A percentile compares a stretch with the other conserved stretches of the same genome.
Evolutionary conservation across 1,140 invertebrate genomes (phyloP).

Genomic region (Piezodorus guildinii): DNA sequence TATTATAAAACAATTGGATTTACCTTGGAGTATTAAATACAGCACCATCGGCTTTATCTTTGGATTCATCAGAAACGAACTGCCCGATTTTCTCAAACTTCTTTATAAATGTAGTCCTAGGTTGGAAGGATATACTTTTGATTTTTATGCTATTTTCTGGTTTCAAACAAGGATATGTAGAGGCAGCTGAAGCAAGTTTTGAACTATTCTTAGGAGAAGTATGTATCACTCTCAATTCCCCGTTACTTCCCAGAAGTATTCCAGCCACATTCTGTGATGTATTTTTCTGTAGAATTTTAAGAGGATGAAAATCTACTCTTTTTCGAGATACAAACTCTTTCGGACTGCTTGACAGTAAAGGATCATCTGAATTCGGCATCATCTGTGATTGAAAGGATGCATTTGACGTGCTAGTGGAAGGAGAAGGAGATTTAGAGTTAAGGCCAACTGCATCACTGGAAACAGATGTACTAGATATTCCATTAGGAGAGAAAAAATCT

Average conservation of each 20-base stretch:
- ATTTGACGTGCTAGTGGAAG: slow-evolving; percentile 42
- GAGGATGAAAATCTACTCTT: slow-evolving; percentile 50
- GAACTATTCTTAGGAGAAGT: slow-evolving; percentile 32
- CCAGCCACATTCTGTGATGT: slow-evolving; percentile 41
- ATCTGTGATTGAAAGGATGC: slow-evolving; percentile 53
- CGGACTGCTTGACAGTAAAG: slow-evolving; percentile 64
- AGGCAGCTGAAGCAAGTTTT: slow-evolving; percentile 22
- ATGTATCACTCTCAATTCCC: slow-evolving; percentile 51
- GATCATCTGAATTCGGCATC: slow-evolving; percentile 77
- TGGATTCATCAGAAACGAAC: slow-evolving; percentile 36
- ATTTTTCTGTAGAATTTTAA: slow-evolving; percentile 47
- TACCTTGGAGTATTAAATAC: slow-evolving; percentile 62
- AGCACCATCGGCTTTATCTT: slow-evolving; percentile 48
- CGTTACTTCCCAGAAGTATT: slow-evolving; percentile 49
- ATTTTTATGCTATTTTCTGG: slow-evolving; percentile 18
- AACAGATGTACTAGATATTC: slow-evolving; percentile 57
- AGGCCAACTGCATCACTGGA: slow-evolving; percentile 46
- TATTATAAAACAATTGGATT: slow-evolving; percentile 22
- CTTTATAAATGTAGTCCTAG: slow-evolving; percentile 8
- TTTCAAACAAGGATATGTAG: not conserved
- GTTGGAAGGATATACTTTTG: slow-evolving; percentile 5
- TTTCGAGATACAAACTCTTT: slow-evolving; percentile 58
- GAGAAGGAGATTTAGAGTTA: slow-evolving; percentile 41
- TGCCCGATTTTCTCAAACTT: slow-evolving; percentile 14
- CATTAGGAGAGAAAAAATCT: slow-evolving; percentile 72